These are phyloP conservation scores for Podargus strigoides DNA, from an alignment of 2,797 vertebrate species.

Conservation along the genomic window DNA sequence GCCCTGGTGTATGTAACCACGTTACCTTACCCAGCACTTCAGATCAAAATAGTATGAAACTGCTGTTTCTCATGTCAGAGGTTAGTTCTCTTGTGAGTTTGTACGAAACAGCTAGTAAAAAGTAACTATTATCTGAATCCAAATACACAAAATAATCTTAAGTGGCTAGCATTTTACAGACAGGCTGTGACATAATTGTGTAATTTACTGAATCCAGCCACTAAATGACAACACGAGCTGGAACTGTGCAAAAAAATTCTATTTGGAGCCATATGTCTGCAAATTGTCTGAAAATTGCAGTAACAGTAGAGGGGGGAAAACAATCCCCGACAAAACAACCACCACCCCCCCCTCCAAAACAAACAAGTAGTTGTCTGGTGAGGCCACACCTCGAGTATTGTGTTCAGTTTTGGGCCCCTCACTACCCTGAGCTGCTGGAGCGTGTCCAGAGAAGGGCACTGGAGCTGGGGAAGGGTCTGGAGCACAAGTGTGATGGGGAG, in stretches of 20 bases:
- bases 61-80: constrained; percentile 25
- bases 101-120: constrained; percentile 15
- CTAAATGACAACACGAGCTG: constrained; percentile 23
- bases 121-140: constrained; percentile 33
- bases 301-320: fast-evolving
- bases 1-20: neutral
- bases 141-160: constrained; percentile 53
- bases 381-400: too few relatives aligned
- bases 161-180: constrained; percentile 8
- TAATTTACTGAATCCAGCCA: constrained; percentile 39
- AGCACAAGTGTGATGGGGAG: too few relatives aligned
- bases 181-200: neutral
- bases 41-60: constrained; percentile 1
- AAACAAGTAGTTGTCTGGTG: neutral
- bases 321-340: neutral
- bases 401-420: too few relatives aligned
- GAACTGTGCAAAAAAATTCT: neutral
- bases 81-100: constrained; percentile 11
- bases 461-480: too few relatives aligned
- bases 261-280: neutral
- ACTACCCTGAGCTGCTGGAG: too few relatives aligned
- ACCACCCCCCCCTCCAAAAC: neutral
- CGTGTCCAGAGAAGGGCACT: too few relatives aligned
- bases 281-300: constrained; percentile 24
- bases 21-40: constrained; percentile 23